Evolutionary conservation across 2,113 vertebrate genomes (phyloP).

Genomic region (Struthio camelus): DNA sequence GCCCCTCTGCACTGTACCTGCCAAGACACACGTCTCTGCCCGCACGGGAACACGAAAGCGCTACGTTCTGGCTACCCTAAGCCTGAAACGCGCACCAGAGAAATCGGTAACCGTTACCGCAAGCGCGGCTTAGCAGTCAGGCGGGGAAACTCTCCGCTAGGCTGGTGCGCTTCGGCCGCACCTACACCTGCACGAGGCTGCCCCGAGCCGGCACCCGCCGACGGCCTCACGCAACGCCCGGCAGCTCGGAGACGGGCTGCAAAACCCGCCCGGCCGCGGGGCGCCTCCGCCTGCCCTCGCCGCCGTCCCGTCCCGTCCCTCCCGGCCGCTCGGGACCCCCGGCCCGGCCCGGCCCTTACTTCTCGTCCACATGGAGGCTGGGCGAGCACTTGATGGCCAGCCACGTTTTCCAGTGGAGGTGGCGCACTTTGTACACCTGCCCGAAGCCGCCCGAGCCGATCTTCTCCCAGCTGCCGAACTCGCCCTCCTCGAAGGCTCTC

Average conservation of each 20-base stretch:
- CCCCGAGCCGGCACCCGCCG: too few relatives aligned
- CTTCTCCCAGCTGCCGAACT: constrained; percentile 94
- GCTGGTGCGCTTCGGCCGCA: too few relatives aligned
- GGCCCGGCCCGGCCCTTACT: constrained; percentile 73
- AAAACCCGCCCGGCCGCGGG: too few relatives aligned
- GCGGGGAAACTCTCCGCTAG: too few relatives aligned
- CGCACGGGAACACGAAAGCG: neutral
- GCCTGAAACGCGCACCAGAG: too few relatives aligned
- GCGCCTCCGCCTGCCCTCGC: too few relatives aligned
- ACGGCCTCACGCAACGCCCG: too few relatives aligned
- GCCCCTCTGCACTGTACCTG: neutral
- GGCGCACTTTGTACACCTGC: constrained; percentile 97
- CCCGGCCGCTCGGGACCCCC: neutral
- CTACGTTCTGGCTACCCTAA: too few relatives aligned
- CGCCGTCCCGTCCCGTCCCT: neutral
- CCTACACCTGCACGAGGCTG: too few relatives aligned
- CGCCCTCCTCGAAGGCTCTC: constrained; percentile 87
- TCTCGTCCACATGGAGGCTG: constrained; percentile 93
- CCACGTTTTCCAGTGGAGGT: constrained; percentile 97
- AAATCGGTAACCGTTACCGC: too few relatives aligned
- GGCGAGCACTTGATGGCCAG: constrained; percentile 97
- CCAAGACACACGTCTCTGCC: neutral
- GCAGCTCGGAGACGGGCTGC: too few relatives aligned
- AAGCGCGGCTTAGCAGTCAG: too few relatives aligned
- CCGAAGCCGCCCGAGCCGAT: constrained; percentile 97